Percentiles rank a stretch among this genome's conserved stretches.
phyloP scores from a whole-genome alignment of 1,140 invertebrate genomes.

The Papilio helenus region DNA sequence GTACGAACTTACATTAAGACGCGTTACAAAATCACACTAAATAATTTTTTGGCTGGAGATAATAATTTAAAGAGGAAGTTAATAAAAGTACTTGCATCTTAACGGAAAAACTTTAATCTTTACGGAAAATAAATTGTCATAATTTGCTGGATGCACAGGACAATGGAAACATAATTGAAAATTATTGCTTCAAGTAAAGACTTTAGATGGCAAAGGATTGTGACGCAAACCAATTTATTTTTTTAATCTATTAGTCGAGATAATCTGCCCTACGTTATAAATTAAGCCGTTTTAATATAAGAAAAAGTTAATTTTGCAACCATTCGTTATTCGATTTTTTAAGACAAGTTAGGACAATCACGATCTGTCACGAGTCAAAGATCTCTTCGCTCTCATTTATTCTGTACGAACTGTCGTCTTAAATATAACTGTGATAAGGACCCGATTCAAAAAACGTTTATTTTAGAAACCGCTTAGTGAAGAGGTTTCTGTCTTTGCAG shows the following conservation, averaged over 20 bases:
- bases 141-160: background rate
- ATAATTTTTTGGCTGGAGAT: no score
- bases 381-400: background rate
- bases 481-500: no score
- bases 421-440: no score
- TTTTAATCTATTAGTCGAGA: constrained; percentile 2
- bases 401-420: no score
- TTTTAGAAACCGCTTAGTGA: no score
- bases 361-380: background rate
- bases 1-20: no score
- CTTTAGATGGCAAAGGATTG: background rate
- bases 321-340: background rate
- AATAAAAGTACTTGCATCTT: background rate
- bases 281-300: background rate
- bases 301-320: background rate
- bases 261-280: background rate
- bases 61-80: no score
- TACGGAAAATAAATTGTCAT: background rate
- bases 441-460: no score
- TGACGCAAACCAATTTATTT: constrained; percentile 5
- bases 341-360: background rate
- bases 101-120: background rate
- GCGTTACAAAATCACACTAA: no score
- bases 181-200: background rate
- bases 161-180: background rate